A percentile compares a stretch with the other conserved stretches of the same genome.
These are phyloP conservation scores for Agrochola litura DNA, from an alignment of 2,888 invertebrate genomes.

Conservation along the genomic window DNA sequence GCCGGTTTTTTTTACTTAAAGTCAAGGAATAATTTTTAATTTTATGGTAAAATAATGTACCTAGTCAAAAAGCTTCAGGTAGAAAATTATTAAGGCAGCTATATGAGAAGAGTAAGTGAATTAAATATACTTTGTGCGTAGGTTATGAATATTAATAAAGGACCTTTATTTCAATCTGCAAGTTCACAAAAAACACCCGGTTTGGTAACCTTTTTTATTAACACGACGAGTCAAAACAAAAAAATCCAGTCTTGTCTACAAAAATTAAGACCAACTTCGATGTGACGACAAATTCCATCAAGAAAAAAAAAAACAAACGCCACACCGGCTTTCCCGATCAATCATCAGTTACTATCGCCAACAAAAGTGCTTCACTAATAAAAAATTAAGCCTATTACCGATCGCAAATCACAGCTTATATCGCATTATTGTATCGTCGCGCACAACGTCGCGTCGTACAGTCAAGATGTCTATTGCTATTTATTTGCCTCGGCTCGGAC, in stretches of 20 bases:
- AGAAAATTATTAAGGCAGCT: not conserved
- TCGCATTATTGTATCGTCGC: conserved; percentile 57
- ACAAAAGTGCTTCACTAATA: conserved; percentile 55
- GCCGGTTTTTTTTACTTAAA: not conserved
- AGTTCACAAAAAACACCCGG: not conserved
- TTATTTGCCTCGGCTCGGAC: conserved; percentile 75
- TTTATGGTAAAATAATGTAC: not conserved
- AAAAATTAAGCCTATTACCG: conserved; percentile 63
- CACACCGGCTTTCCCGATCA: conserved; percentile 31
- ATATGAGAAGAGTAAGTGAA: not conserved
- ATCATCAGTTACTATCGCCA: conserved; percentile 65
- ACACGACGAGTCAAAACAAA: conserved; percentile 3
- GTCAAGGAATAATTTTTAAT: not conserved
- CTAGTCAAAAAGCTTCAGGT: not conserved
- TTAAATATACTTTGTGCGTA: not conserved
- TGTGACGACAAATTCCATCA: conserved; percentile 18
- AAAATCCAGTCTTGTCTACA: not conserved
- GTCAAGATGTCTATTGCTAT: conserved; percentile 77
- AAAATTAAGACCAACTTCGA: conserved; percentile 26
- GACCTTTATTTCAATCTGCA: conserved; percentile 24
- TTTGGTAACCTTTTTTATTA: not conserved
- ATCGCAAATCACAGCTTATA: conserved; percentile 63
- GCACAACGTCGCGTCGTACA: conserved; percentile 36
- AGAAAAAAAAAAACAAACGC: conserved; percentile 14
- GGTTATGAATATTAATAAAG: conserved; percentile 30